Evolutionary conservation across 1,140 invertebrate genomes (phyloP).

Genomic region (Micrasema longulum): DNA sequence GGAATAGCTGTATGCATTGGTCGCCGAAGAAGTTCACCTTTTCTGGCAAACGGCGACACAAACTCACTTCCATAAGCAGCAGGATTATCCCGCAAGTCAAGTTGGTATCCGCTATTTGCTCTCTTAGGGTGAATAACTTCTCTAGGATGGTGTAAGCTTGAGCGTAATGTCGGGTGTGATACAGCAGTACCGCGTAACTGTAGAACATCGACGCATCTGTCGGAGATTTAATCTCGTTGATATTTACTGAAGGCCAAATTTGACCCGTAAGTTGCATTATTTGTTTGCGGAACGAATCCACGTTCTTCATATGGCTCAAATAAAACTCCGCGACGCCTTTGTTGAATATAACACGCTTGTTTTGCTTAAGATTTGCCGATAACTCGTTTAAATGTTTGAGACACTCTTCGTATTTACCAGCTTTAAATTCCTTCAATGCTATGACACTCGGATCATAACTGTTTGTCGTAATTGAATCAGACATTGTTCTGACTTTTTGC

Average conservation of each 20-base stretch:
- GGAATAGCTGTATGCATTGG: conserved; percentile 57
- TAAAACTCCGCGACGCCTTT: conserved; percentile 80
- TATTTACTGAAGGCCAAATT: conserved; percentile 64
- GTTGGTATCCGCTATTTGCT: conserved; percentile 61
- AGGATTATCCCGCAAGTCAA: conserved; percentile 64
- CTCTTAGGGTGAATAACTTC: conserved; percentile 60
- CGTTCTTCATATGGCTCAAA: conserved; percentile 76
- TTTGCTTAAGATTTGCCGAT: conserved; percentile 17
- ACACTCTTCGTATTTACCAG: conserved; percentile 46
- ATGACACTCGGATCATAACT: conserved; percentile 35
- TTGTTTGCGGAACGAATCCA: conserved; percentile 77
- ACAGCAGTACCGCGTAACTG: conserved; percentile 87
- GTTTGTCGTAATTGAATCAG: not conserved
- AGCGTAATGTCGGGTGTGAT: conserved; percentile 83
- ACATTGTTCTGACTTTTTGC: not conserved
- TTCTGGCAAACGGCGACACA: conserved; percentile 62
- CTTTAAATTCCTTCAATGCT: conserved; percentile 44
- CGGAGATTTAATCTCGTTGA: conserved; percentile 61
- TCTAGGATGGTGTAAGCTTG: conserved; percentile 80
- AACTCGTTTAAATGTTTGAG: conserved; percentile 38
- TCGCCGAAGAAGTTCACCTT: conserved; percentile 62
- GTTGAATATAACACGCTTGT: conserved; percentile 63
- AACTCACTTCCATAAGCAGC: conserved; percentile 63
- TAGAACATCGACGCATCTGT: conserved; percentile 71
- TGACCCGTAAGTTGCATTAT: conserved; percentile 73